Evolutionary conservation across 2,888 invertebrate species (phyloP).

Genomic region (Apotomis turbidana): DNA sequence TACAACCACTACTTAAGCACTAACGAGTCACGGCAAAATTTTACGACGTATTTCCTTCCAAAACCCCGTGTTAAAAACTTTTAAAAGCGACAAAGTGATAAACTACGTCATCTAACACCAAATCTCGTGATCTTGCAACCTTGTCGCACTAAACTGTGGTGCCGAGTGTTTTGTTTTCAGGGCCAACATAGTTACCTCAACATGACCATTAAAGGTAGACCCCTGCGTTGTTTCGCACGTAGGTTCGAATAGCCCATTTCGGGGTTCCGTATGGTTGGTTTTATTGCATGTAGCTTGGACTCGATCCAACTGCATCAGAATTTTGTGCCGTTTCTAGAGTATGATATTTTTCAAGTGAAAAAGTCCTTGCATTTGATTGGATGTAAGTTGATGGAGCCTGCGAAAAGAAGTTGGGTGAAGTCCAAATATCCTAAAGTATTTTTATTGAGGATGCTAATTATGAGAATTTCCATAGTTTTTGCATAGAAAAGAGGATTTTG

Average conservation of each 20-base stretch:
- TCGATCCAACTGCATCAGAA: slow-evolving; percentile 32
- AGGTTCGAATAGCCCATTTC: not conserved
- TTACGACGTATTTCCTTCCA: slow-evolving; percentile 18
- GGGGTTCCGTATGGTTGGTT: slow-evolving; percentile 17
- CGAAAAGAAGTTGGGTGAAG: slow-evolving; percentile 1
- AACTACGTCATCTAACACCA: not conserved
- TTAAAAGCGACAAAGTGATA: not conserved
- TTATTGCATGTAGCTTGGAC: slow-evolving; percentile 24
- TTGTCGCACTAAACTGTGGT: slow-evolving; percentile 22
- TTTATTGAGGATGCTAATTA: not conserved
- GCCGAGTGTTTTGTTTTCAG: slow-evolving; percentile 23
- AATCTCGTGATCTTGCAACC: slow-evolving; percentile 17
- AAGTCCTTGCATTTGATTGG: slow-evolving; percentile 31
- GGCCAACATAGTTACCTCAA: slow-evolving; percentile 29
- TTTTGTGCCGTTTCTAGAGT: slow-evolving; percentile 14
- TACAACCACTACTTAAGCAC: slow-evolving; percentile 6
- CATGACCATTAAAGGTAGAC: slow-evolving; percentile 21
- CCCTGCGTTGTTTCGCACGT: not conserved
- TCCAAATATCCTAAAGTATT: slow-evolving; percentile 15
- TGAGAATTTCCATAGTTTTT: not conserved
- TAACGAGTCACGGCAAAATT: slow-evolving; percentile 17
- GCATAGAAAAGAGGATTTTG: not conserved
- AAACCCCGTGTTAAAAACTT: not conserved
- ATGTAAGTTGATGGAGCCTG: slow-evolving; percentile 23
- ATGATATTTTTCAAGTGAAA: slow-evolving; percentile 22